These are phyloP conservation scores for Pissodes strobi DNA, from an alignment of 1,140 invertebrate species.

Conservation along the genomic window DNA sequence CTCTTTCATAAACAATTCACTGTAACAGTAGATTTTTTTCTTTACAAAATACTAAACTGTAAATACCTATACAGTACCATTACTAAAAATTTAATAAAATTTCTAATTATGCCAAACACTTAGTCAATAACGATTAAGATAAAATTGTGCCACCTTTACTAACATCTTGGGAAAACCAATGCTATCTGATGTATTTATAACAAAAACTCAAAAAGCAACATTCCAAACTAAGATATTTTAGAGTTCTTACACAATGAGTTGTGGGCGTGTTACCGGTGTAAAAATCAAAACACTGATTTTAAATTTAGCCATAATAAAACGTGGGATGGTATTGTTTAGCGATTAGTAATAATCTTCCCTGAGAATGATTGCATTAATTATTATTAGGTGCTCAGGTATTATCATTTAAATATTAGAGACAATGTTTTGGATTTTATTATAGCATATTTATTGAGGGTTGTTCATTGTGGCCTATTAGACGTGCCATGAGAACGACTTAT, in stretches of 20 bases:
- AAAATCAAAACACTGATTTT: slow-evolving; percentile 14
- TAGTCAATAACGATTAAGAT: slow-evolving; percentile 5
- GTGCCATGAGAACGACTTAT: too few species aligned
- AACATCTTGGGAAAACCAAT: slow-evolving; percentile 1
- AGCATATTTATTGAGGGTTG: too few species aligned
- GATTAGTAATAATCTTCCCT: not conserved
- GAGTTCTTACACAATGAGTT: not conserved
- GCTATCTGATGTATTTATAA: not conserved
- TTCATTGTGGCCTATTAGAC: too few species aligned
- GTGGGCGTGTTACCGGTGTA: slow-evolving; percentile 5
- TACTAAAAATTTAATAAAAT: too few species aligned
- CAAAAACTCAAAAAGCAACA: not conserved
- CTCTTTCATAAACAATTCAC: too few species aligned
- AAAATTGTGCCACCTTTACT: not conserved
- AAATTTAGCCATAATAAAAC: slow-evolving; percentile 5
- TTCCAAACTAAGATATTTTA: slow-evolving; percentile 4
- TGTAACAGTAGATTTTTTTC: too few species aligned
- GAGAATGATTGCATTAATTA: not conserved
- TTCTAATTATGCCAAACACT: too few species aligned
- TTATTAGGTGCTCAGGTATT: too few species aligned
- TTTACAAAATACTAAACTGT: too few species aligned
- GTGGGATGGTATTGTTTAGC: slow-evolving; percentile 11
- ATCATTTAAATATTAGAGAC: too few species aligned
- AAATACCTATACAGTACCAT: too few species aligned
- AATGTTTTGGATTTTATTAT: too few species aligned